Evolutionary conservation across 2,113 vertebrate genomes (phyloP).

Genomic region (Platichthys flesus): DNA sequence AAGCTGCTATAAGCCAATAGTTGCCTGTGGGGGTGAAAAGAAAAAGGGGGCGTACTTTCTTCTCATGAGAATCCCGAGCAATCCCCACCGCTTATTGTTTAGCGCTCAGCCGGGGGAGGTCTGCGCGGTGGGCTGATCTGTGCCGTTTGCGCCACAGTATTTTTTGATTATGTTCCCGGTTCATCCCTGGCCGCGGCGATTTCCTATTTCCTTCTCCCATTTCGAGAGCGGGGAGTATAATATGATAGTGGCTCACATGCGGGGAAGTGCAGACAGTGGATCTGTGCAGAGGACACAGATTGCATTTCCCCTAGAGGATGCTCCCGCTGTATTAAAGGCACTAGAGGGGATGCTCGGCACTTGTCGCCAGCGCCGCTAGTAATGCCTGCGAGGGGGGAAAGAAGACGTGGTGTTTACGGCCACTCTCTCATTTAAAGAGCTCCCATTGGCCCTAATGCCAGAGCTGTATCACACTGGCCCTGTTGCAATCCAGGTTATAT

Average conservation of each 20-base stretch:
- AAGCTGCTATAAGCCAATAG: constrained; percentile 67
- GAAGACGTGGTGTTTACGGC: constrained; percentile 68
- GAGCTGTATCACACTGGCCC: constrained; percentile 48
- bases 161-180: constrained; percentile 71
- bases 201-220: constrained; percentile 73
- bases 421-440: constrained; percentile 71
- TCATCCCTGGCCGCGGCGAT: constrained; percentile 71
- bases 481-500: constrained; percentile 53
- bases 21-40: constrained; percentile 39
- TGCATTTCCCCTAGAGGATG: constrained; percentile 71
- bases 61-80: constrained; percentile 43
- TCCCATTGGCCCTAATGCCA: constrained; percentile 67
- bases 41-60: constrained; percentile 50
- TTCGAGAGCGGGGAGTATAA: constrained; percentile 65
- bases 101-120: constrained; percentile 53
- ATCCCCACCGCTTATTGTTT: constrained; percentile 68
- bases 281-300: constrained; percentile 73
- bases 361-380: constrained; percentile 66
- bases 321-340: constrained; percentile 73
- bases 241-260: constrained; percentile 66
- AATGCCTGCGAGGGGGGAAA: constrained; percentile 41
- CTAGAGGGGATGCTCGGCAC: constrained; percentile 61
- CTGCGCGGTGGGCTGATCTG: constrained; percentile 48
- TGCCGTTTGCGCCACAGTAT: constrained; percentile 55
- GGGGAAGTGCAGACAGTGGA: constrained; percentile 70